phyloP scores from a whole-genome alignment of 2,888 invertebrate species.

The Leptothorax acervorum region DNA sequence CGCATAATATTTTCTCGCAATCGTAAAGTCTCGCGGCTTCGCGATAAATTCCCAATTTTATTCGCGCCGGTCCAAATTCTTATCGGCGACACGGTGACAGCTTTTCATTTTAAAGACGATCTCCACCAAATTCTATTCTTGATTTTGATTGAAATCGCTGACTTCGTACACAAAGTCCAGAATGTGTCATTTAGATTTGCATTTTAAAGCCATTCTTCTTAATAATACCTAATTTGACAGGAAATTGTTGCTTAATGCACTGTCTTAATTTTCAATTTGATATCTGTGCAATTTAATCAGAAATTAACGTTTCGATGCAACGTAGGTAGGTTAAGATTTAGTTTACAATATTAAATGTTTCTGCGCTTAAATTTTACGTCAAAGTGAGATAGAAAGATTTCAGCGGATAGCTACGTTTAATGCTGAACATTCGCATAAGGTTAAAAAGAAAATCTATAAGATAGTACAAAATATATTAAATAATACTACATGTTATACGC shows the following conservation, averaged over 20 bases:
- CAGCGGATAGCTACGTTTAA: neutral
- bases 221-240: neutral
- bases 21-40: slow-evolving; percentile 44
- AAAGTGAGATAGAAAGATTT: neutral
- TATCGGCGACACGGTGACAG: slow-evolving; percentile 61
- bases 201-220: neutral
- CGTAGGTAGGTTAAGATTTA: neutral
- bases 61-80: slow-evolving; percentile 55
- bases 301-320: neutral
- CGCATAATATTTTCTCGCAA: slow-evolving; percentile 51
- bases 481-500: neutral
- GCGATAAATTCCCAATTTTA: slow-evolving; percentile 50
- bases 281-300: neutral
- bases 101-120: slow-evolving; percentile 41
- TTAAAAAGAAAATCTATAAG: neutral
- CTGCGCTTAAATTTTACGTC: neutral
- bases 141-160: neutral
- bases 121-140: neutral
- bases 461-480: neutral
- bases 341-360: neutral
- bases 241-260: neutral
- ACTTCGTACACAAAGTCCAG: neutral
- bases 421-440: neutral
- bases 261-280: neutral
- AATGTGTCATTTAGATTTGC: neutral